phyloP scores from a whole-genome alignment of 2,113 vertebrate genomes.

The Apodemus sylvaticus region DNA sequence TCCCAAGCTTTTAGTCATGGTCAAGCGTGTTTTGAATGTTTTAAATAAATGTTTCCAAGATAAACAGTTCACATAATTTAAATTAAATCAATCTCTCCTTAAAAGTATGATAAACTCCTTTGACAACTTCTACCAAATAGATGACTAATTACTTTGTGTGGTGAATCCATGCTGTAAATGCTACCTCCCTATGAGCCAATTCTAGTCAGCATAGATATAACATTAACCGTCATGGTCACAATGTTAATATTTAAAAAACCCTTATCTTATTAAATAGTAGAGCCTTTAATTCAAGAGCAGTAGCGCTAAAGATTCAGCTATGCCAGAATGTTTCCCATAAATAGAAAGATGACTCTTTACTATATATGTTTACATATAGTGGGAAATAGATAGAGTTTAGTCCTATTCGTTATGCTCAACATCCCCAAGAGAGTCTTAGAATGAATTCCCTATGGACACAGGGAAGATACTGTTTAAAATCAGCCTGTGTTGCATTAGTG shows the following conservation, averaged over 20 bases:
- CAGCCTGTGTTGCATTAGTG: background rate
- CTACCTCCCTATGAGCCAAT: background rate
- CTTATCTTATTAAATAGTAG: background rate
- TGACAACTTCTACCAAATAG: background rate
- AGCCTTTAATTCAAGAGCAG: background rate
- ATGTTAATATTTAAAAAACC: background rate
- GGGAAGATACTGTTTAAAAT: background rate
- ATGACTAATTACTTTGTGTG: background rate
- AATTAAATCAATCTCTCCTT: background rate
- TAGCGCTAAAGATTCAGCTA: too few relatives aligned
- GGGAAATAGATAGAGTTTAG: background rate
- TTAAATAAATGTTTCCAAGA: background rate
- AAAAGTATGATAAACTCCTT: background rate
- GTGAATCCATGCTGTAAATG: too few relatives aligned
- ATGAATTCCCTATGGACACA: too few relatives aligned
- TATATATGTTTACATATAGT: too few relatives aligned
- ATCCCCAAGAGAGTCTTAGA: background rate
- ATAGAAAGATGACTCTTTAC: background rate
- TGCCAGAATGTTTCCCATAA: too few relatives aligned
- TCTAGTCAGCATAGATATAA: background rate
- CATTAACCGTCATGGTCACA: background rate
- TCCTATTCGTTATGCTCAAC: fast-evolving
- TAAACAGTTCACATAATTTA: background rate
- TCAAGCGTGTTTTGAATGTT: background rate
- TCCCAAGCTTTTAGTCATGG: background rate